Base-by-base conservation (phyloP, 2,888 invertebrate species). In the Dryobota labecula region DNA sequence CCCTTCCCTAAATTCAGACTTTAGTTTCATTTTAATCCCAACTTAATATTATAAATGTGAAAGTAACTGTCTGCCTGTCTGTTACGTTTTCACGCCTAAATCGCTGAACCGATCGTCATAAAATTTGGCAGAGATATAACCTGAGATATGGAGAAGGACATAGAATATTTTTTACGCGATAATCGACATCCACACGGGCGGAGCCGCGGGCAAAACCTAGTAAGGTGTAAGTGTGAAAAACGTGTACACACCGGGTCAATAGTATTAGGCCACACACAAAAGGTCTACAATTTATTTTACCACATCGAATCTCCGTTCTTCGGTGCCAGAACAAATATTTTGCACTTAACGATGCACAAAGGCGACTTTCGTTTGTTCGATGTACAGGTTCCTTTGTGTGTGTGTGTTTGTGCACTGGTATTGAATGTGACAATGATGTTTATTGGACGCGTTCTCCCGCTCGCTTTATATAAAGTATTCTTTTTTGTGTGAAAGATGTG, bases 251-350 rank as follows among this genome's bases (percentile, higher is more conserved):
- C n/a, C 24, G 27, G 56, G 73, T 64, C 85, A 86, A 88, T 87
- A 85, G 83, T 82, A 83, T 85, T 80, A 85, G 77, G 69, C 58
- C 67, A 77, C 78, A 82, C 66, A 86, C 76, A 80, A 84, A 87
- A 86, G 83, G 83, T 82, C 70, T 76, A 86, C 86, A 90, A 87
- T 89, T 87, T 89, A 86, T 90, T 88, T 86, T 74, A 82, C 82
- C 75, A 80, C 84, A 82, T 81, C 71, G 85, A 84, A 86, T 82
- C 88, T 77, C 72, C 79, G 76, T 84, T 83, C 76, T 78, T 77
- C 83, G 86, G 78, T 86, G 86, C 85, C 87, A 88, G 87, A 88
- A 87, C 88, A 90, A 90, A 91, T 91, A 90, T 90, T 91, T 90
- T 89, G 89, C 89, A 91, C 88, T 91, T 87, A 89, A 87, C 33